These are phyloP conservation scores for Scolanthus callimorphus DNA, from an alignment of 92 coral and sea anemone species.

Conservation along the genomic window DNA sequence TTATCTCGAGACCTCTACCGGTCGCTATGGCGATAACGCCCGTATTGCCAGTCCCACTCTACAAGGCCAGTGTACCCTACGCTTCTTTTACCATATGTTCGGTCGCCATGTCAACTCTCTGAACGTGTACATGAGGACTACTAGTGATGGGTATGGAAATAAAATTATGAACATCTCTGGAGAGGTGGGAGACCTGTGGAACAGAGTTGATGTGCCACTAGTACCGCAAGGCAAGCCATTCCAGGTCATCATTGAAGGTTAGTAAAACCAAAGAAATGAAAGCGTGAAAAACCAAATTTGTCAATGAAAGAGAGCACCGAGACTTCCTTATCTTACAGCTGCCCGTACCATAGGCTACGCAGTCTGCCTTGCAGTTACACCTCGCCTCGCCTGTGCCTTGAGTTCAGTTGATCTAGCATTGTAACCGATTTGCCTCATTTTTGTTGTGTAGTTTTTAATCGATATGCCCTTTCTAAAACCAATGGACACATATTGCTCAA, in stretches of 20 bases:
- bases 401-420: too few species aligned
- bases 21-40: conserved; percentile 82
- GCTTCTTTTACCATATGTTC: conserved; percentile 94
- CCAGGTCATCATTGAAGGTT: conserved; percentile 94
- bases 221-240: conserved; percentile 52
- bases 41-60: conserved; percentile 82
- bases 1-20: conserved; percentile 77
- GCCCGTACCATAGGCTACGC: too few species aligned
- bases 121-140: conserved; percentile 72
- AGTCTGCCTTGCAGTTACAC: too few species aligned
- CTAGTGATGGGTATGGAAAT: conserved; percentile 53
- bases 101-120: conserved; percentile 78
- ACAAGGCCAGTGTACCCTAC: conserved; percentile 75
- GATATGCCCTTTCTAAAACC: too few species aligned
- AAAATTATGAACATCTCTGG: conserved; percentile 59
- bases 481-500: too few species aligned
- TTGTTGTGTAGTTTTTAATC: too few species aligned
- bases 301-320: too few species aligned
- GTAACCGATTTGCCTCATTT: too few species aligned
- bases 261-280: too few species aligned
- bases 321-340: too few species aligned
- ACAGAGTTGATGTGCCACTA: conserved; percentile 35
- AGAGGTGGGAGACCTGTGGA: conserved; percentile 86
- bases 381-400: too few species aligned
- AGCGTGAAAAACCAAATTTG: too few species aligned